Percentiles rank a stretch among this genome's conserved stretches.
phyloP scores from a whole-genome alignment of 2,797 vertebrate genomes.

The Sebastes alutus region DNA sequence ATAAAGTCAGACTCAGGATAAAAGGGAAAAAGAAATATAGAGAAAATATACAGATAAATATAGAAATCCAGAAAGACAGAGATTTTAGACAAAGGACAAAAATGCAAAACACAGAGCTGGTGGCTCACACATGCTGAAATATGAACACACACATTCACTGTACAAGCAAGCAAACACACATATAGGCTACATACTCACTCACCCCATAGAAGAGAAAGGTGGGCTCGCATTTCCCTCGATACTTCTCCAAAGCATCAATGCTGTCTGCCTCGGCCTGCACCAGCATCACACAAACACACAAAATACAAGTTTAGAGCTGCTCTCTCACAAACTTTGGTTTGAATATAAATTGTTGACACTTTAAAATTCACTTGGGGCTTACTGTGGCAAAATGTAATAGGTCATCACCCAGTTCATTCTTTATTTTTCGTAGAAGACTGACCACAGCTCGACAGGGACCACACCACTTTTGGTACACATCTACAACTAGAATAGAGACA shows the following conservation, averaged over 20 bases:
- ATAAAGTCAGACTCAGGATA: background rate
- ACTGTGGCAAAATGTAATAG: conserved; percentile 93
- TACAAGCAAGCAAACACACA: conserved; percentile 21
- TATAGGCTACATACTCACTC: conserved; percentile 58
- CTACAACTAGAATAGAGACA: conserved; percentile 84
- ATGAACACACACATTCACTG: background rate
- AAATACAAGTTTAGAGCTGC: background rate
- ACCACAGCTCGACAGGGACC: conserved; percentile 92
- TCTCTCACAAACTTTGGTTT: background rate
- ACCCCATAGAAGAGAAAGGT: conserved; percentile 94
- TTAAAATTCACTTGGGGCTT: conserved; percentile 57
- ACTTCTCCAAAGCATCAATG: conserved; percentile 88
- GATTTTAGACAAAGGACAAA: background rate
- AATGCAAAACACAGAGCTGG: background rate
- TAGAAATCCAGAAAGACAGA: background rate
- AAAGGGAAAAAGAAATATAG: background rate
- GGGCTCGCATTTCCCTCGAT: conserved; percentile 92
- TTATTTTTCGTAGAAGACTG: conserved; percentile 92
- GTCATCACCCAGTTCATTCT: conserved; percentile 88
- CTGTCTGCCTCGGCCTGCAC: conserved; percentile 91
- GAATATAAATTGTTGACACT: background rate
- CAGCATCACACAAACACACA: conserved; percentile 3
- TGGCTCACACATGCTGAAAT: background rate
- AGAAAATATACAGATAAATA: background rate
- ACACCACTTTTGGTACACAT: conserved; percentile 94